These are phyloP conservation scores for Sciurus niger DNA, from an alignment of 2,113 vertebrate species.

Conservation along the genomic window DNA sequence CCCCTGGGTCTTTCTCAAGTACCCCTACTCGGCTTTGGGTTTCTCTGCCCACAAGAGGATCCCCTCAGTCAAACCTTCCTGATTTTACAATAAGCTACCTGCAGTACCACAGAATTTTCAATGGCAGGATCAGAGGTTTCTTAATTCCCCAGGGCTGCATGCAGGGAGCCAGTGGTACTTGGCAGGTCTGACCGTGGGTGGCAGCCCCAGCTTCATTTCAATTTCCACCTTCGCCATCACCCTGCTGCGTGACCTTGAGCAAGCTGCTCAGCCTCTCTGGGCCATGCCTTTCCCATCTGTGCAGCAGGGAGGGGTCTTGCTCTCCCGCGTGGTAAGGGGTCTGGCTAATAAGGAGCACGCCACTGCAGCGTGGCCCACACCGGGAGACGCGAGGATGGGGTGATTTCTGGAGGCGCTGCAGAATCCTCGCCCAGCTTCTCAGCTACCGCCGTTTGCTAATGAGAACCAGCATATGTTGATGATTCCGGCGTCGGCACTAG, in stretches of 20 bases:
- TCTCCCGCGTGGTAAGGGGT: background rate
- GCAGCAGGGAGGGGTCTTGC: background rate
- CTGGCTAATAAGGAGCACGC: background rate
- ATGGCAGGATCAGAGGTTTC: background rate
- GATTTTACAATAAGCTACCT: slow-evolving; percentile 22
- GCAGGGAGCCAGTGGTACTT: no score
- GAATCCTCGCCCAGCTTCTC: slow-evolving; percentile 44
- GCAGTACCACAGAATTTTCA: background rate
- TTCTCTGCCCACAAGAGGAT: background rate
- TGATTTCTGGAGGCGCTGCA: slow-evolving; percentile 52
- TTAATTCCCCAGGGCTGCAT: background rate
- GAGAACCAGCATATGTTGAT: slow-evolving; percentile 79
- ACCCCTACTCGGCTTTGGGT: background rate
- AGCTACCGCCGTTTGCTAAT: slow-evolving; percentile 68
- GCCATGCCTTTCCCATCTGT: slow-evolving; percentile 56
- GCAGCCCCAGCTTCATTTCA: background rate
- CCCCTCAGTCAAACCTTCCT: slow-evolving; percentile 46
- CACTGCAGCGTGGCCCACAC: background rate
- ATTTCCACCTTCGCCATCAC: background rate
- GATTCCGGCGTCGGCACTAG: slow-evolving; percentile 67
- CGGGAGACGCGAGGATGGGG: background rate
- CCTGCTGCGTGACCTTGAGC: slow-evolving; percentile 62
- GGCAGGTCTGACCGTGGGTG: fast-evolving
- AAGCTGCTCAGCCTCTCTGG: slow-evolving; percentile 24
- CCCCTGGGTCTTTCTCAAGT: background rate